Base-by-base conservation (phyloP, 2,113 vertebrate genomes). In the Orientallactaga bullata region DNA sequence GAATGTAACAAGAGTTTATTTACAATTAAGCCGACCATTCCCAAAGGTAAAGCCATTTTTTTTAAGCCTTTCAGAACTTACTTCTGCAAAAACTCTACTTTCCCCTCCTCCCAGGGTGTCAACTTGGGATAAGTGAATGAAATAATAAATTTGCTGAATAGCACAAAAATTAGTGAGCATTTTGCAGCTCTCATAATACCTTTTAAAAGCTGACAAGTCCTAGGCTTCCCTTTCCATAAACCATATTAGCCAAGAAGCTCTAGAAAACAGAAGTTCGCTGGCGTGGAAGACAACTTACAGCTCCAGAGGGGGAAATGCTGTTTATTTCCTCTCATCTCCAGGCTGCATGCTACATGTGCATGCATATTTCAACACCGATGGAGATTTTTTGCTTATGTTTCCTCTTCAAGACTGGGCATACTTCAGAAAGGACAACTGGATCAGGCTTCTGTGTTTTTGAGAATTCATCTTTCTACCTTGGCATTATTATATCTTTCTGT, bases 21-120 rank as follows among this genome's bases (percentile, higher is more conserved):
- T 94, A 95, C 71, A 96, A 91, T 91, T 88, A 94, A 55, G 37
- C 60, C 71, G 78, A 84, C 30, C 68, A 71, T 87, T 93, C 93
- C 91, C 91, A 93, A 87, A 96, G 94, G 96, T 82, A 93, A 93
- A 90, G 71, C 15, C 73, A 83, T 84, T 96, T 92, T 63, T 63
- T 55, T 30, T 80, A 92, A 96, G 80, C 86, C 89, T 85, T 96
- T 18, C 81, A 74, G 84, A 95, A 97, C 66, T 12, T 93, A 83
- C 21, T 60, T 91, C 60, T 85, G 96, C 81, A 96, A 93, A 96
- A 96, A 78, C 32, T 42, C 72, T 28, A 10, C 47, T 76, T 32
- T 60, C 39, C 32, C 65, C 39, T 42, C 84, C 32, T 32, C 23
- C 15, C 61, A 77, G 37, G n/a, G 72, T 37, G 37, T 88, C 85